Conservation (phyloP, 1,140 invertebrate genomes). For the Apis laboriosa region DNA sequence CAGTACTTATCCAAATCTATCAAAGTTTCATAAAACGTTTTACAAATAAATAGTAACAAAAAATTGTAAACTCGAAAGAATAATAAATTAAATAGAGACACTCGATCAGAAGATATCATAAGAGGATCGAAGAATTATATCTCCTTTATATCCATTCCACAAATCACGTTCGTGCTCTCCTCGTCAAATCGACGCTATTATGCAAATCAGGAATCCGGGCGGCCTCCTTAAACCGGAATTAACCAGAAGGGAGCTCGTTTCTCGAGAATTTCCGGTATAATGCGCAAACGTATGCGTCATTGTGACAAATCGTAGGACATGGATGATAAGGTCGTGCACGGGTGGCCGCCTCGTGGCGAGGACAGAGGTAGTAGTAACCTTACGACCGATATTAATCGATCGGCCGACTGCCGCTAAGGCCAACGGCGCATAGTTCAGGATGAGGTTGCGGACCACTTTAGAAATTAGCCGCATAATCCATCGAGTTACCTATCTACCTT, state of each 20-base stretch:
- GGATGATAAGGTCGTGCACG: constrained; percentile 30
- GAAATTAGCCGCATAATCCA: constrained; percentile 75
- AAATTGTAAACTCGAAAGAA: too few species aligned
- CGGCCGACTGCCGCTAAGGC: constrained; percentile 60
- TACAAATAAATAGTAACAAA: too few species aligned
- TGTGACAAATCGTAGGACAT: constrained; percentile 40
- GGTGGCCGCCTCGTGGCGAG: not conserved
- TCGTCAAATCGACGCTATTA: not conserved
- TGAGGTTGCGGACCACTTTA: constrained; percentile 69
- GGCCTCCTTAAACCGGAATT: constrained; percentile 35
- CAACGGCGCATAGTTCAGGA: constrained; percentile 69
- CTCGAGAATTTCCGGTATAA: constrained; percentile 35
- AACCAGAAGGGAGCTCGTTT: constrained; percentile 5
- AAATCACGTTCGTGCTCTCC: not conserved
- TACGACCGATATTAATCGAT: constrained; percentile 67
- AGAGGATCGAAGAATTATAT: not conserved
- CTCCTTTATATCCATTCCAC: not conserved
- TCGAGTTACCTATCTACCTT: constrained; percentile 67
- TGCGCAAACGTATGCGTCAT: constrained; percentile 43
- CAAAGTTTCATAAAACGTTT: too few species aligned
- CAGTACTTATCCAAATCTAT: too few species aligned
- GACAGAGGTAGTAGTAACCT: constrained; percentile 24
- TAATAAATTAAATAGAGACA: too few species aligned
- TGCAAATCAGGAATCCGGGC: not conserved
- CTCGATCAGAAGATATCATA: too few species aligned